Percentiles rank a stretch among this genome's conserved stretches.
Conservation (phyloP, 2,888 invertebrate genomes). For the Caenorhabditis panamensis region DNA sequence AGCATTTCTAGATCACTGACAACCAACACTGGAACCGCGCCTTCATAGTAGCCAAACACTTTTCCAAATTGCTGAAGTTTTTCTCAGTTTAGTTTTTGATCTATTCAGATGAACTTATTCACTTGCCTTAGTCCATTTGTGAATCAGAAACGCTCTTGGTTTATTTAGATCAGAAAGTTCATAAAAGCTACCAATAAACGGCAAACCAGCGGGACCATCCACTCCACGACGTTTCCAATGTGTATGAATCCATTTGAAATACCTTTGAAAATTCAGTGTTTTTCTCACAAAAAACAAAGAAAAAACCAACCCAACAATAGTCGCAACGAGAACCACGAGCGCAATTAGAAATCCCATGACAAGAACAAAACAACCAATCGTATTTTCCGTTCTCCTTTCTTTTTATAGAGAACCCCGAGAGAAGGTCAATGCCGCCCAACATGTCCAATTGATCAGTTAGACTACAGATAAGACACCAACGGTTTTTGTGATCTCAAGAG, state of each 20-base stretch:
- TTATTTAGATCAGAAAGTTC: constrained; percentile 49
- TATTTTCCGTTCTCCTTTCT: background rate
- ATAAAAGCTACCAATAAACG: constrained; percentile 69
- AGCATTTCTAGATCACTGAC: constrained; percentile 82
- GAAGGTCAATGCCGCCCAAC: constrained; percentile 2
- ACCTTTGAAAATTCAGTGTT: too few species aligned
- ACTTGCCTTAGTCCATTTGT: constrained; percentile 75
- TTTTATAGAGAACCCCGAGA: background rate
- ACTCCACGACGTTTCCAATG: constrained; percentile 77
- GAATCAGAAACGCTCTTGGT: constrained; percentile 56
- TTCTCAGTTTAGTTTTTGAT: constrained; percentile 73
- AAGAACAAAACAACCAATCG: background rate
- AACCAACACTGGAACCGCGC: constrained; percentile 79
- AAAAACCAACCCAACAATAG: constrained; percentile 10
- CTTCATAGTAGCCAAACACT: constrained; percentile 70
- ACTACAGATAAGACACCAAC: constrained; percentile 5
- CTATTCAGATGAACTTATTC: constrained; percentile 45
- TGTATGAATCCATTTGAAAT: constrained; percentile 41
- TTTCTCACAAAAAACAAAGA: background rate
- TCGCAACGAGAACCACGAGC: background rate
- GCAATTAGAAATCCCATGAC: constrained; percentile 11
- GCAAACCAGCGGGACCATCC: constrained; percentile 65
- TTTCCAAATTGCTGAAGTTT: constrained; percentile 63
- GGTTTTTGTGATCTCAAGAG: background rate
- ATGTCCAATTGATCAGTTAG: background rate